Conservation (phyloP, 2,888 invertebrate species). For the Acanthosoma haemorrhoidale region DNA sequence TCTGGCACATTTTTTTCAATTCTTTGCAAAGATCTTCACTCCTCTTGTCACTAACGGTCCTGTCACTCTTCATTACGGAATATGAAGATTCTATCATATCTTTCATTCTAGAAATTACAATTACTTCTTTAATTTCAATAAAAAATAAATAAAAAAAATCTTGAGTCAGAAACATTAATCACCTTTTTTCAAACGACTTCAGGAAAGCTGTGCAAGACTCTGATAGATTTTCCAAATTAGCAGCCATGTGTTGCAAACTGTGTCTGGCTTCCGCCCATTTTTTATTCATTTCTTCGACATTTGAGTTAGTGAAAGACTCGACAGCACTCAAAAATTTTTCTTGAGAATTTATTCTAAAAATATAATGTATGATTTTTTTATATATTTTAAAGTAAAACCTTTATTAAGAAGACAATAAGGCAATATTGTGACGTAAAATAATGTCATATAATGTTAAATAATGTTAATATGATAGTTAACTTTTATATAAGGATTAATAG, state of each 20-base stretch:
- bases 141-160: no score
- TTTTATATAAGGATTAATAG: no score
- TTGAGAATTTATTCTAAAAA: neutral
- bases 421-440: no score
- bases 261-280: neutral
- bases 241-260: neutral
- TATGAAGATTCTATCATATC: neutral
- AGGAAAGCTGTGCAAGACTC: neutral
- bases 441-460: no score
- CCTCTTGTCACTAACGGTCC: neutral
- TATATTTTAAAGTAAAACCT: no score
- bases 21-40: conserved; percentile 3
- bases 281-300: neutral
- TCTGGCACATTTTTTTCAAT: neutral
- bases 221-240: neutral
- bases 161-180: neutral
- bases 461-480: no score
- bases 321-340: neutral
- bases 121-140: no score
- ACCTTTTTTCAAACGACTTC: neutral
- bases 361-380: no score
- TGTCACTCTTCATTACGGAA: neutral
- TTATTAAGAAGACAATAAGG: no score
- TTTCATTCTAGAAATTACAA: neutral
- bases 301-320: neutral